Percentiles rank a stretch among this genome's conserved stretches.
Conservation (phyloP, 2,797 vertebrate genomes). For the Microchirus variegatus region DNA sequence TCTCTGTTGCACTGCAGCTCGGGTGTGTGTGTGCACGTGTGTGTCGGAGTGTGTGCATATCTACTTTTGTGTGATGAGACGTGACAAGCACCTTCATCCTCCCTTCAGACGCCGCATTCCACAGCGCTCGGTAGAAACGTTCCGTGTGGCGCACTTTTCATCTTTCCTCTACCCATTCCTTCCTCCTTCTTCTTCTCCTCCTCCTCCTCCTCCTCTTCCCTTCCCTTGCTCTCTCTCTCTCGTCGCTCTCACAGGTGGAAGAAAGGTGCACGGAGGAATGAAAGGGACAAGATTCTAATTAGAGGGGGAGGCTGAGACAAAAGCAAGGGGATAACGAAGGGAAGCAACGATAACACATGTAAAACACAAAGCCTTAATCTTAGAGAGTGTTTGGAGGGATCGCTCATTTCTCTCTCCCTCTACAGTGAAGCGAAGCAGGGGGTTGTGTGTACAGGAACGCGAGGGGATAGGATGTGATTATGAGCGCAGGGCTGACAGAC, state of each 20-base stretch:
- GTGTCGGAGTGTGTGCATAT: constrained; percentile 29
- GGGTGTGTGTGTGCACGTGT: constrained; percentile 42
- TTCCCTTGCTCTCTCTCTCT: constrained; percentile 45
- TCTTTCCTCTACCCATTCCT: constrained; percentile 65
- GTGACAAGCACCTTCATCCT: constrained; percentile 83
- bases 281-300: constrained; percentile 79
- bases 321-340: constrained; percentile 75
- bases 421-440: constrained; percentile 62
- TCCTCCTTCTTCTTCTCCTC: constrained; percentile 46
- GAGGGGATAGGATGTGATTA: constrained; percentile 74
- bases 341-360: constrained; percentile 78
- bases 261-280: constrained; percentile 69
- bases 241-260: constrained; percentile 77
- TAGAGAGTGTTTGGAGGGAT: constrained; percentile 75
- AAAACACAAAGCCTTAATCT: constrained; percentile 82
- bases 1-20: constrained; percentile 61
- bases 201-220: constrained; percentile 35
- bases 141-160: constrained; percentile 73
- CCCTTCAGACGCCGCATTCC: constrained; percentile 77
- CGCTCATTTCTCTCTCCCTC: constrained; percentile 61
- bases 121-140: constrained; percentile 69
- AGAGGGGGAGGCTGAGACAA: constrained; percentile 77
- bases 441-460: constrained; percentile 61
- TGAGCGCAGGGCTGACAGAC: constrained; percentile 71
- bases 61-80: constrained; percentile 67